Percentiles rank a stretch among this genome's conserved stretches.
Evolutionary conservation across 2,797 vertebrate species (phyloP).

Genomic region (Sarcophilus harrisii): DNA sequence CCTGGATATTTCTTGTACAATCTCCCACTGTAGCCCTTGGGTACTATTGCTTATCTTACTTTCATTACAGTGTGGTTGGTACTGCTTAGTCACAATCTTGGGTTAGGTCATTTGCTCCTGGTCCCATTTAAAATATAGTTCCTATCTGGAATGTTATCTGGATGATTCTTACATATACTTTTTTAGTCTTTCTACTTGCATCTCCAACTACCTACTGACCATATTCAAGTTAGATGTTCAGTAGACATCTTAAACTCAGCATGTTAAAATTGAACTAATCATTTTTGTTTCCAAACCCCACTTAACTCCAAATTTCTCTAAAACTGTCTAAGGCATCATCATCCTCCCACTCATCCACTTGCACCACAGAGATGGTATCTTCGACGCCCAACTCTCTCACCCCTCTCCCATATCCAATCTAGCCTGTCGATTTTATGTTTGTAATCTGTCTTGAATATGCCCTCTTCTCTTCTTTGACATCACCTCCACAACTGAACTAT

Average conservation of each 20-base stretch:
- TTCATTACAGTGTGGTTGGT: background rate
- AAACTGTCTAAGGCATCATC: background rate
- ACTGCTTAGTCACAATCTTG: no score
- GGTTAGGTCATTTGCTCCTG: no score
- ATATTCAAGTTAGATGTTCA: background rate
- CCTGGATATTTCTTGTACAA: background rate
- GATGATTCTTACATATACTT: background rate
- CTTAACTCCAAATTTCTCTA: background rate
- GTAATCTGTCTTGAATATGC: background rate
- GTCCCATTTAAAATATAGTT: background rate
- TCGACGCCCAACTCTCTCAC: background rate
- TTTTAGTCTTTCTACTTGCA: background rate
- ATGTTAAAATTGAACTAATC: background rate
- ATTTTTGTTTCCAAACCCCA: background rate
- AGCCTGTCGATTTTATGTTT: background rate
- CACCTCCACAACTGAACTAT: background rate
- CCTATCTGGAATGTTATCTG: background rate
- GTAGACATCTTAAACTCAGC: background rate
- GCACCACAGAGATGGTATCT: background rate
- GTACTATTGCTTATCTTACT: no score
- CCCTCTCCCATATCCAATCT: background rate
- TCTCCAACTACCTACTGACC: background rate
- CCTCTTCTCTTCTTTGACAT: background rate
- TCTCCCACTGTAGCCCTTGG: no score
- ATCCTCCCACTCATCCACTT: background rate